phyloP scores from a whole-genome alignment of 2,797 vertebrate genomes.

The Phaenicophaeus curvirostris region DNA sequence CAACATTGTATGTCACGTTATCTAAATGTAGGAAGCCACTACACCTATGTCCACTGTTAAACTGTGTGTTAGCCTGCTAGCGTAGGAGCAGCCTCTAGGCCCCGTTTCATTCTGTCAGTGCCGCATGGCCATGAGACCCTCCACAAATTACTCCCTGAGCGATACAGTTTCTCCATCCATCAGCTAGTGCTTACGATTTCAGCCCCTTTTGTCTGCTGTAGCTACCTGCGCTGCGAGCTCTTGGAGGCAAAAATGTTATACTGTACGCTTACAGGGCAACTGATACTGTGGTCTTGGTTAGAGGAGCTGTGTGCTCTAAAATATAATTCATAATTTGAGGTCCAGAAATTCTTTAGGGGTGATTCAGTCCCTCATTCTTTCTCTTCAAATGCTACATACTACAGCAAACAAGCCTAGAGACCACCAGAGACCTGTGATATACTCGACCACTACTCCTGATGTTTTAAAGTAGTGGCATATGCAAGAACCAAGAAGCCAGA shows the following conservation, averaged over 20 bases:
- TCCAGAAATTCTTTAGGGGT: neutral
- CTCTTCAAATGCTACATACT: neutral
- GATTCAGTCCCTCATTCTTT: neutral
- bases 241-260: neutral
- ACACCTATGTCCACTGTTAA: neutral
- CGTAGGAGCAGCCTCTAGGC: neutral
- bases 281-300: neutral
- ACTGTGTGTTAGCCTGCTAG: rapidly evolving
- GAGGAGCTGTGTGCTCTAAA: neutral
- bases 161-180: neutral
- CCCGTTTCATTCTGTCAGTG: neutral
- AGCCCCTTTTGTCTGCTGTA: neutral
- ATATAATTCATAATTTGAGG: neutral
- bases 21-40: neutral
- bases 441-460: neutral
- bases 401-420: neutral
- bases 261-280: neutral
- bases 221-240: neutral
- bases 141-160: neutral
- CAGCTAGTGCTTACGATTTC: neutral
- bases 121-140: neutral
- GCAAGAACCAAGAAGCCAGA: neutral
- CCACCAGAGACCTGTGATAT: neutral
- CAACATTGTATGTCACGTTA: rapidly evolving
- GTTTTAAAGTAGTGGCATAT: neutral